Base-by-base conservation (phyloP, 2,797 vertebrate genomes). In the Lacerta agilis region DNA sequence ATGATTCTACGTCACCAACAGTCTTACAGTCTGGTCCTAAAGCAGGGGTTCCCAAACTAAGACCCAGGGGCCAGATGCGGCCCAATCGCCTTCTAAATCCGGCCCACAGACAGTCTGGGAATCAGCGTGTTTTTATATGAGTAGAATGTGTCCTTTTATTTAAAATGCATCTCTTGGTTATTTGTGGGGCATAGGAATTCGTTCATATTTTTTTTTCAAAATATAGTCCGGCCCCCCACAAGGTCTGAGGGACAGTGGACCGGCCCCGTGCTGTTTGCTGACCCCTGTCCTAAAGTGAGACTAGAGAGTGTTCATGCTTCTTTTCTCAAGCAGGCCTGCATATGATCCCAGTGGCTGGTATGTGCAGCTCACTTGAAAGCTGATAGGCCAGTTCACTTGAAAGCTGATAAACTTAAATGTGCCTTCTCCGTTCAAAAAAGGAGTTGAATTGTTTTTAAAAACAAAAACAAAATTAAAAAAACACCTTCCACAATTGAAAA, bases 401-500 rank as follows among this genome's bases (percentile, higher is more conserved):
- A 94, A 91, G 90, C 91, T 89, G 93, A 89, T 79, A 94, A 94
- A 93, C 86, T 67, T 49, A 66, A 81, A 76, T 66, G n/a, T 45
- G 27, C 43, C 69, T 38, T 66, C 33, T 84, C 43, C 45, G 75
- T 64, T 64, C 38, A 76, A 73, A 76, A 36, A 33, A 72, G 38
- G 36, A 61, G 69, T 61, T 33, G 38, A 36, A 73, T 33, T 75
- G 11, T 33, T 87, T 77, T 77, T 49, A 79, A 36, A 67, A 36
- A 66, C 25, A 43, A 66, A 82, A 27, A 82, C 10, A 10, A 71
- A 72, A 72, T 92, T 92, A 94, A 94, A 94, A 93, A 93, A 92
- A 94, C 91, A 90, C 88, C 92, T 82, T 87, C 90, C 91, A 89
- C 92, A 95, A 94, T 93, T 91, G 33, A 89, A 80, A 81, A 67